These are phyloP conservation scores for Littorina saxatilis DNA, from an alignment of 1,140 invertebrate species.

Conservation along the genomic window DNA sequence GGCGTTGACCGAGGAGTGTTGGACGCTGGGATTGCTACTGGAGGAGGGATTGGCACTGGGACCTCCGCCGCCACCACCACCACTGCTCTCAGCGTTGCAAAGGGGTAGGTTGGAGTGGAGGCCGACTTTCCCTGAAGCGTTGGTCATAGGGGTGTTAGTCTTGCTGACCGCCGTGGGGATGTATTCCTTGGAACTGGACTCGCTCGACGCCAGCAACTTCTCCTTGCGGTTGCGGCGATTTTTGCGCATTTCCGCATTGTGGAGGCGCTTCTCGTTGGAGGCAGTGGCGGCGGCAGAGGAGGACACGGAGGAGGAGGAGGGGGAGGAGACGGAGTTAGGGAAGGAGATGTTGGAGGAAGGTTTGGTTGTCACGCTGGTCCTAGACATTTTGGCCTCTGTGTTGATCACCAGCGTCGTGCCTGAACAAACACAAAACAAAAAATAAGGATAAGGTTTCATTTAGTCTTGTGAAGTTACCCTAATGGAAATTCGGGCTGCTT, in stretches of 20 bases:
- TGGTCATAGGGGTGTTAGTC: conserved; percentile 8
- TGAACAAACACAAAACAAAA: conserved; percentile 46
- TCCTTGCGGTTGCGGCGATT: conserved; percentile 31
- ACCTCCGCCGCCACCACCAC: not conserved
- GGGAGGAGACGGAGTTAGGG: not conserved
- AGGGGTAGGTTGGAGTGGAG: conserved; percentile 9
- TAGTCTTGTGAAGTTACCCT: too few species aligned
- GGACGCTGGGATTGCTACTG: conserved; percentile 16
- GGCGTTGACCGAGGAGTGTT: not conserved
- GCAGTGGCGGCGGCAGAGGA: not conserved
- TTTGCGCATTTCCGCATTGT: conserved; percentile 14
- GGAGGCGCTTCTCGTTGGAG: conserved; percentile 9
- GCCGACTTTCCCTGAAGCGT: conserved; percentile 11
- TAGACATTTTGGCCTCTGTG: conserved; percentile 47
- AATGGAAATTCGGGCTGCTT: too few species aligned
- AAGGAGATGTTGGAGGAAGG: not conserved
- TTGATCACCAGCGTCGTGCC: conserved; percentile 60
- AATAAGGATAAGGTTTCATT: too few species aligned
- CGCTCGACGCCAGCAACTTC: conserved; percentile 6
- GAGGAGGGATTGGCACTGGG: not conserved
- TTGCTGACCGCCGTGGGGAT: not conserved
- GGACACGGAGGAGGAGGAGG: not conserved
- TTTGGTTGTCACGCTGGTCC: conserved; percentile 13
- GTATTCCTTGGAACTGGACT: conserved; percentile 7
- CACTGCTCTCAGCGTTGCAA: not conserved